phyloP scores from a whole-genome alignment of 2,113 vertebrate genomes.

The Oophaga pumilio region DNA sequence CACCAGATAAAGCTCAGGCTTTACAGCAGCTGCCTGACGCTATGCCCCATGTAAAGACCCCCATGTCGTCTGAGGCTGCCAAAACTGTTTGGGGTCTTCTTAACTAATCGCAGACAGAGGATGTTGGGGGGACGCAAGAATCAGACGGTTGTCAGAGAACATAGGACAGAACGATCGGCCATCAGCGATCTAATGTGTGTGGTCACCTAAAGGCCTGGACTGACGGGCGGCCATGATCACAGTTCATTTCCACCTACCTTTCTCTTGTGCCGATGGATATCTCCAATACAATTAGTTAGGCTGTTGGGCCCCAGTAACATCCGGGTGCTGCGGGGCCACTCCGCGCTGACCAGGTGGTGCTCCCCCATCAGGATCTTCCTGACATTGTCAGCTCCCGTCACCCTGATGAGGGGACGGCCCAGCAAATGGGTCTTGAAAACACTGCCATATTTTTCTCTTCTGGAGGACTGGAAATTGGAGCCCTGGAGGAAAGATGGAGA shows the following conservation, averaged over 20 bases:
- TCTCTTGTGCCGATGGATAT: constrained; percentile 92
- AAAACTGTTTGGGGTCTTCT: no score
- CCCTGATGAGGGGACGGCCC: constrained; percentile 90
- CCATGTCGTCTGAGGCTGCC: no score
- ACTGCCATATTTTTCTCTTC: constrained; percentile 87
- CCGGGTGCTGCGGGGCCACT: constrained; percentile 95
- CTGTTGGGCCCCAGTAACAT: constrained; percentile 92
- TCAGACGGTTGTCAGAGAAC: no score
- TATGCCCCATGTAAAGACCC: no score
- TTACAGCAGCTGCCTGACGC: neutral
- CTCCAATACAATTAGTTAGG: constrained; percentile 93
- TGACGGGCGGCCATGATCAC: neutral
- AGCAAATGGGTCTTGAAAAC: constrained; percentile 97
- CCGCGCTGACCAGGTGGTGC: constrained; percentile 90
- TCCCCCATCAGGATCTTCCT: constrained; percentile 95
- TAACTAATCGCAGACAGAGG: no score
- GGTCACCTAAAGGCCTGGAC: no score
- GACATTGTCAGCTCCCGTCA: constrained; percentile 92
- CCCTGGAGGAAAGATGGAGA: constrained; percentile 68
- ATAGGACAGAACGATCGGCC: no score
- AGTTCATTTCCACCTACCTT: constrained; percentile 75
- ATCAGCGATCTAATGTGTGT: no score
- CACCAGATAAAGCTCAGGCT: neutral
- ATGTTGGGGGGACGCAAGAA: no score
- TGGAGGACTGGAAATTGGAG: constrained; percentile 79